These are phyloP conservation scores for Drosophila grimshawi DNA, from an alignment of 1,140 invertebrate species.

Conservation along the genomic window DNA sequence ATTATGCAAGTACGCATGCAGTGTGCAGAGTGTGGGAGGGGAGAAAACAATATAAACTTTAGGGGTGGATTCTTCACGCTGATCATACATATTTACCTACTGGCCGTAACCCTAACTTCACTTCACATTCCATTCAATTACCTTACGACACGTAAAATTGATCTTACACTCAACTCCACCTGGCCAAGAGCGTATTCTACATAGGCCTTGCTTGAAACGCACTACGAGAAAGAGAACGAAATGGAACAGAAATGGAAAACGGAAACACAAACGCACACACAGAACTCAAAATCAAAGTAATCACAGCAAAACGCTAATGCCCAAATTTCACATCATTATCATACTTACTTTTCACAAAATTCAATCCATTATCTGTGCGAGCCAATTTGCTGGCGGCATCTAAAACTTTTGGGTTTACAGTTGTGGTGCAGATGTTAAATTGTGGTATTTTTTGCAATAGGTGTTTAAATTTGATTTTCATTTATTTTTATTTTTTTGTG, in stretches of 20 bases:
- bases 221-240: constrained; percentile 42
- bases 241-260: constrained; percentile 14
- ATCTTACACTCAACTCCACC: constrained; percentile 70
- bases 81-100: constrained; percentile 69
- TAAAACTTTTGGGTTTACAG: constrained; percentile 36
- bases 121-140: constrained; percentile 72
- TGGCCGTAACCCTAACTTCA: constrained; percentile 50
- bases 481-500: constrained; percentile 23
- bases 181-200: constrained; percentile 72
- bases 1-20: constrained; percentile 18
- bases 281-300: constrained; percentile 4
- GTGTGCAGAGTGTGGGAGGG: not conserved
- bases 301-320: not conserved
- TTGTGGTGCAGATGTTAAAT: constrained; percentile 57
- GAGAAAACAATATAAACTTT: not conserved
- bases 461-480: constrained; percentile 18
- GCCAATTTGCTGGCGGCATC: constrained; percentile 62
- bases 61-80: not conserved
- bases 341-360: constrained; percentile 79
- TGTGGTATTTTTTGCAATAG: constrained; percentile 24
- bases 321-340: constrained; percentile 3
- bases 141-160: constrained; percentile 66
- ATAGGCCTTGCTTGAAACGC: constrained; percentile 63
- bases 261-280: not conserved
- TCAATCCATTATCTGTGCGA: constrained; percentile 58